A percentile compares a stretch with the other conserved stretches of the same genome.
phyloP scores from a whole-genome alignment of 2,888 invertebrate species.

The Dryobota labecula region DNA sequence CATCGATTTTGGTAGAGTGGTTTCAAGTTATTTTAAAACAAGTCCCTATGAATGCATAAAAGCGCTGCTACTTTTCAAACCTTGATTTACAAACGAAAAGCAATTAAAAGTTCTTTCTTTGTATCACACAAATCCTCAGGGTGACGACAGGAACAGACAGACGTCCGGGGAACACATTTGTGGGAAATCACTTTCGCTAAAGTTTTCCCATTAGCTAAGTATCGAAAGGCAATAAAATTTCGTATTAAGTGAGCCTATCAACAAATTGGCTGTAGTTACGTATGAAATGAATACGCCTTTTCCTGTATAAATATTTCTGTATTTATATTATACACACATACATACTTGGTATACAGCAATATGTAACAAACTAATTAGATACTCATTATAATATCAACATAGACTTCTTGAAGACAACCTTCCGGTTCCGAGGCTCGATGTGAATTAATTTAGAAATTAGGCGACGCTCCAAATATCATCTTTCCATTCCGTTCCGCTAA shows the following conservation, averaged over 20 bases:
- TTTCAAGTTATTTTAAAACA: slow-evolving; percentile 26
- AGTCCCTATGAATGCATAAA: slow-evolving; percentile 39
- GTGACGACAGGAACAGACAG: slow-evolving; percentile 45
- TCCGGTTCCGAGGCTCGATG: too few relatives aligned
- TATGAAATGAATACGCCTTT: too few relatives aligned
- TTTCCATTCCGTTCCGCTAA: too few relatives aligned
- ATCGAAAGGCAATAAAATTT: slow-evolving; percentile 49
- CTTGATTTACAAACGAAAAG: slow-evolving; percentile 57
- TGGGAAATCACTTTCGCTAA: slow-evolving; percentile 53
- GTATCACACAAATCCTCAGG: slow-evolving; percentile 50
- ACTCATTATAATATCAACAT: too few relatives aligned
- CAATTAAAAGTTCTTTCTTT: slow-evolving; percentile 64
- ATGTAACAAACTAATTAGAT: too few relatives aligned
- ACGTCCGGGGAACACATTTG: slow-evolving; percentile 44
- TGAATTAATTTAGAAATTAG: too few relatives aligned
- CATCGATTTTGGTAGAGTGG: slow-evolving; percentile 18
- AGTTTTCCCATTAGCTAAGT: slow-evolving; percentile 55
- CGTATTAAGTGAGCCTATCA: slow-evolving; percentile 19
- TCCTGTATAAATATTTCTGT: too few relatives aligned
- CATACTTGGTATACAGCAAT: too few relatives aligned
- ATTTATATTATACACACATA: too few relatives aligned
- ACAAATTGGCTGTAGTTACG: slow-evolving; percentile 28
- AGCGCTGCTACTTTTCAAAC: slow-evolving; percentile 30
- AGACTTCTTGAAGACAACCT: too few relatives aligned
- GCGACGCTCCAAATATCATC: too few relatives aligned